phyloP scores from a whole-genome alignment of 2,888 invertebrate species.

The Stegophylla sp. region DNA sequence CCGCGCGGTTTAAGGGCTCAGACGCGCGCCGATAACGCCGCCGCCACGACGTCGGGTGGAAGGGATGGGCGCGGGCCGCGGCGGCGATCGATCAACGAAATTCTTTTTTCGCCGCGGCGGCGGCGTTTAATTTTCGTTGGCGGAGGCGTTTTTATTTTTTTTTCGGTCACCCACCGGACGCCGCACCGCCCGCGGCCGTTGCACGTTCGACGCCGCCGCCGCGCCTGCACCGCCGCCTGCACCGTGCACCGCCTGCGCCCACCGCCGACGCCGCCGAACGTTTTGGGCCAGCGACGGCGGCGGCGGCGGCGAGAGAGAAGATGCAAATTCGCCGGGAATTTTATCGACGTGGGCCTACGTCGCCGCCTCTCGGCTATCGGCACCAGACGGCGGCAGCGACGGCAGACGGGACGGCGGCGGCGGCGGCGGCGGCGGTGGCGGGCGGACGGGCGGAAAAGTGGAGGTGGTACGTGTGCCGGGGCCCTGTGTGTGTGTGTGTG shows the following conservation, averaged over 20 bases:
- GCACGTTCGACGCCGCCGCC: neutral
- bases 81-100: constrained; percentile 58
- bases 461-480: constrained; percentile 5
- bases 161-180: constrained; percentile 53
- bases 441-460: too few relatives aligned
- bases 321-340: constrained; percentile 59
- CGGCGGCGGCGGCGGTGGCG: neutral
- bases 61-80: neutral
- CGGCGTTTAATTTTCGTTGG: constrained; percentile 54
- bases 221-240: neutral
- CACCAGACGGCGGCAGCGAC: constrained; percentile 50
- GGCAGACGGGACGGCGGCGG: constrained; percentile 19
- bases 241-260: neutral
- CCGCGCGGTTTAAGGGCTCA: constrained; percentile 14
- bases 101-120: constrained; percentile 45
- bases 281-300: neutral
- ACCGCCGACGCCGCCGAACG: constrained; percentile 3
- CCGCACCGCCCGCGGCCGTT: neutral
- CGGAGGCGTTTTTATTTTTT: constrained; percentile 36
- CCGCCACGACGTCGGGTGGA: neutral
- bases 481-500: too few relatives aligned
- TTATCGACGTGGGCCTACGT: constrained; percentile 58
- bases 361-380: constrained; percentile 43
- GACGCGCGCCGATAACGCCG: constrained; percentile 31
- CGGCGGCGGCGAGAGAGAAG: constrained; percentile 48